Conservation (phyloP, 2,797 vertebrate species). For the Bryconaethiops microstoma region DNA sequence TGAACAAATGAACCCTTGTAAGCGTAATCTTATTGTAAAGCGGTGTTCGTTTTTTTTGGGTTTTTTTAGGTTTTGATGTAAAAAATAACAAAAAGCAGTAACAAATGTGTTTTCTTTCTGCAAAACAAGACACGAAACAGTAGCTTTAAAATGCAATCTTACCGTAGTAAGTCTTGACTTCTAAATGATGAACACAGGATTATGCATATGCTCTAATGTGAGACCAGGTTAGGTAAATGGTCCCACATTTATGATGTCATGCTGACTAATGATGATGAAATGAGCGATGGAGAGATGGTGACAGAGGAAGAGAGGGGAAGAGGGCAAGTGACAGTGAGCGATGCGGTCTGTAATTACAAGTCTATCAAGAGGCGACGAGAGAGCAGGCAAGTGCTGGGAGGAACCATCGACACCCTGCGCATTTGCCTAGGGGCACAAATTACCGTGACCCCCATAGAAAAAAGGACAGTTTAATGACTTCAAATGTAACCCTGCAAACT, state of each 20-base stretch:
- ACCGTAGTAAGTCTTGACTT: no score
- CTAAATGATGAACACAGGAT: neutral
- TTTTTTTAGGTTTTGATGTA: no score
- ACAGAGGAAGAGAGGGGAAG: conserved; percentile 39
- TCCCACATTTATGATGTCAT: conserved; percentile 41
- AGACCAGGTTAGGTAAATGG: conserved; percentile 3
- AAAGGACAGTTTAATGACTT: conserved; percentile 67
- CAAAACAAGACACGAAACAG: no score
- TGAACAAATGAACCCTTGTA: no score
- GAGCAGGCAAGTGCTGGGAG: conserved; percentile 50
- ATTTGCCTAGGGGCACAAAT: conserved; percentile 62
- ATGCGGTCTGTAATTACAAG: conserved; percentile 71
- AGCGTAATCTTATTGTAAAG: no score
- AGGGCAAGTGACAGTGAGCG: conserved; percentile 60
- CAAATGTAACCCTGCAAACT: conserved; percentile 62
- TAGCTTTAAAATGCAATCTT: no score
- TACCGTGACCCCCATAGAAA: conserved; percentile 61
- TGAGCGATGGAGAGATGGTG: conserved; percentile 51
- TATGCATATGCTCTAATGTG: neutral
- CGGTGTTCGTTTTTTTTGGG: no score
- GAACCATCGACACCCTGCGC: conserved; percentile 57
- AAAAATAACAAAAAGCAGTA: no score
- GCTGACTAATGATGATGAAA: conserved; percentile 56
- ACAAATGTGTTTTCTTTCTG: no score
- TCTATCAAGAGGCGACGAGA: conserved; percentile 67